phyloP scores from a whole-genome alignment of 2,797 vertebrate species.

The Alfaro cultratus region DNA sequence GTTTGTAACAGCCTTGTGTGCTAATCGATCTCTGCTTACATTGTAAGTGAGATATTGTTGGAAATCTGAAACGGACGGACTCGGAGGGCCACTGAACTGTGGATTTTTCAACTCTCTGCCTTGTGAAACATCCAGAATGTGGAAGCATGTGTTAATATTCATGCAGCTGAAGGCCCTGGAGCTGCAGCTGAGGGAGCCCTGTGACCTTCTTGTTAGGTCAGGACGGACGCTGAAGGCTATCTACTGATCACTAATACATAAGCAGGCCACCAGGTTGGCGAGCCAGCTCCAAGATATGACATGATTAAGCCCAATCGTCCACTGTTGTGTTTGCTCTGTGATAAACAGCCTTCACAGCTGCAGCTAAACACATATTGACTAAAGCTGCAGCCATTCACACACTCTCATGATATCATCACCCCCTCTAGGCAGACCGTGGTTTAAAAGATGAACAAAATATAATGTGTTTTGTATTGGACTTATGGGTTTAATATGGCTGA shows the following conservation, averaged over 20 bases:
- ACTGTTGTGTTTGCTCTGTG: constrained; percentile 18
- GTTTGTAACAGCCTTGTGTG: constrained; percentile 21
- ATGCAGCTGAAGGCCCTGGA: constrained; percentile 25
- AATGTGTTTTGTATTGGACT: constrained; percentile 51
- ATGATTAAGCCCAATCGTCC: constrained; percentile 37
- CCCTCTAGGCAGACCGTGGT: constrained; percentile 8
- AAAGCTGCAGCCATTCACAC: constrained; percentile 53
- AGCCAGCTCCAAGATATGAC: constrained; percentile 19
- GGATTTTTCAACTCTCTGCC: constrained; percentile 38
- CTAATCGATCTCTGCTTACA: constrained; percentile 32
- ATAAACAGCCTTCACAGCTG: constrained; percentile 41
- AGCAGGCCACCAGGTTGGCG: constrained; percentile 42
- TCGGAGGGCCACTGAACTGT: constrained; percentile 36
- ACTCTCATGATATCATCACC: constrained; percentile 28
- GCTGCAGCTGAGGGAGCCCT: constrained; percentile 43
- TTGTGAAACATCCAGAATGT: constrained; percentile 39
- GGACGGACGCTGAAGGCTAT: constrained; percentile 52
- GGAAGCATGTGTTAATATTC: constrained; percentile 57
- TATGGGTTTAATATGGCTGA: constrained; percentile 31
- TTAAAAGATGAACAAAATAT: constrained; percentile 26
- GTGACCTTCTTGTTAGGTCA: constrained; percentile 73
- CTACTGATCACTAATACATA: constrained; percentile 64
- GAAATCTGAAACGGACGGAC: constrained; percentile 18
- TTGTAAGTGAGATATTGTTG: constrained; percentile 43
- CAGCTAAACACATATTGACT: constrained; percentile 65